phyloP scores from a whole-genome alignment of 2,888 invertebrate species.

The Syritta pipiens region DNA sequence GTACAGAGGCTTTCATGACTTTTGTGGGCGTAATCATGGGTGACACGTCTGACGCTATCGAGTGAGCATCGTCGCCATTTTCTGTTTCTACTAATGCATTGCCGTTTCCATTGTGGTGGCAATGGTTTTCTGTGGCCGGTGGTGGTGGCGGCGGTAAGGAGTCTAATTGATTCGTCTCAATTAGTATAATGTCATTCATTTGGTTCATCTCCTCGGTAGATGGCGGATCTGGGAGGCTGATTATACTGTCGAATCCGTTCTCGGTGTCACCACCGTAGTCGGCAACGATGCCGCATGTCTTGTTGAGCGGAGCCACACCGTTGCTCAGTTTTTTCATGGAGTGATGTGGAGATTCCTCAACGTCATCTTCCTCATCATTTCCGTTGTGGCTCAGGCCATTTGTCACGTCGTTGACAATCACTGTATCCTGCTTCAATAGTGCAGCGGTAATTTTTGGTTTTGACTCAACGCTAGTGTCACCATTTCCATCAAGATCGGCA shows the following conservation, averaged over 20 bases:
- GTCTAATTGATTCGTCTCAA: slow-evolving; percentile 77
- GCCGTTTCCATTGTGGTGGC: slow-evolving; percentile 50
- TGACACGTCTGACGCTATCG: slow-evolving; percentile 39
- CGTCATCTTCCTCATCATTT: slow-evolving; percentile 80
- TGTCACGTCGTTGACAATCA: slow-evolving; percentile 74
- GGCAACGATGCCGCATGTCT: slow-evolving; percentile 69
- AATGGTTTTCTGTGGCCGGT: slow-evolving; percentile 64
- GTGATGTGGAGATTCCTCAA: slow-evolving; percentile 73
- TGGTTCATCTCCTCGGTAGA: slow-evolving; percentile 78
- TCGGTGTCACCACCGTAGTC: slow-evolving; percentile 74
- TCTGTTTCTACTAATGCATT: slow-evolving; percentile 5
- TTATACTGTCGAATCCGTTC: slow-evolving; percentile 77
- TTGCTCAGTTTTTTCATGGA: slow-evolving; percentile 42
- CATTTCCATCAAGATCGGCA: slow-evolving; percentile 76
- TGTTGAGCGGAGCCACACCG: slow-evolving; percentile 24
- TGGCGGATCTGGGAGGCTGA: slow-evolving; percentile 78
- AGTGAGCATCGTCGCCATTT: slow-evolving; percentile 56
- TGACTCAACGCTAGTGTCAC: slow-evolving; percentile 79
- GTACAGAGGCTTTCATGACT: slow-evolving; percentile 31
- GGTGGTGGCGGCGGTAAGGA: slow-evolving; percentile 79
- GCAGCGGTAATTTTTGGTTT: slow-evolving; percentile 87
- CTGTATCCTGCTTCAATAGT: slow-evolving; percentile 84
- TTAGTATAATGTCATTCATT: slow-evolving; percentile 75
- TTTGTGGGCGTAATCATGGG: slow-evolving; percentile 48
- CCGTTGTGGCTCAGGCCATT: slow-evolving; percentile 77